These are phyloP conservation scores for Trachymyrmex septentrionalis DNA, from an alignment of 1,140 invertebrate species.

Conservation along the genomic window DNA sequence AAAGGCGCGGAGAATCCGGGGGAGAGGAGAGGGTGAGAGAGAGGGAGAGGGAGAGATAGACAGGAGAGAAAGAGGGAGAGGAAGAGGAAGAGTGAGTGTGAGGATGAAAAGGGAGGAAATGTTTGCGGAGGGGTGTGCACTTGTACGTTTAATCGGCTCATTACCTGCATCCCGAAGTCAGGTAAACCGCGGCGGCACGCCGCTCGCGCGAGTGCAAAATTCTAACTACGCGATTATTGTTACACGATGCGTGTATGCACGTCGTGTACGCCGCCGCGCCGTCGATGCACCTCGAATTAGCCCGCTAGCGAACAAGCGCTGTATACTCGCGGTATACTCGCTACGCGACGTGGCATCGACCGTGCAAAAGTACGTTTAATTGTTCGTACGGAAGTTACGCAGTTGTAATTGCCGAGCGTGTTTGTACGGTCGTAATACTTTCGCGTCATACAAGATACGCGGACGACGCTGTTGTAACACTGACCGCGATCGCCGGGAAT, in stretches of 20 bases:
- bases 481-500: neutral
- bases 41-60: no score
- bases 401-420: conserved; percentile 23
- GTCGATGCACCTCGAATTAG: conserved; percentile 35
- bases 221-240: conserved; percentile 58
- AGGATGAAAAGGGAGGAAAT: conserved; percentile 53
- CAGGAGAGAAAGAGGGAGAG: neutral
- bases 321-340: neutral
- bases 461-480: neutral
- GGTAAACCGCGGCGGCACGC: conserved; percentile 39
- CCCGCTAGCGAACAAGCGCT: conserved; percentile 27
- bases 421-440: neutral
- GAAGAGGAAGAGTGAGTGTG: neutral
- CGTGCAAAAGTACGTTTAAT: conserved; percentile 44
- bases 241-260: conserved; percentile 20
- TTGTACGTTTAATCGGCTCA: conserved; percentile 64
- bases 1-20: conserved; percentile 11
- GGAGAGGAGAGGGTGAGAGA: neutral
- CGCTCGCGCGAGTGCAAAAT: conserved; percentile 40
- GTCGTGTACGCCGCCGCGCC: neutral
- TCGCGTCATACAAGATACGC: neutral
- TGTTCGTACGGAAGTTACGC: conserved; percentile 7
- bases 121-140: conserved; percentile 51
- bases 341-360: conserved; percentile 5
- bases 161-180: conserved; percentile 60